Evolutionary conservation across 1,140 invertebrate genomes (phyloP).

Genomic region (Kradibia gibbosae): DNA sequence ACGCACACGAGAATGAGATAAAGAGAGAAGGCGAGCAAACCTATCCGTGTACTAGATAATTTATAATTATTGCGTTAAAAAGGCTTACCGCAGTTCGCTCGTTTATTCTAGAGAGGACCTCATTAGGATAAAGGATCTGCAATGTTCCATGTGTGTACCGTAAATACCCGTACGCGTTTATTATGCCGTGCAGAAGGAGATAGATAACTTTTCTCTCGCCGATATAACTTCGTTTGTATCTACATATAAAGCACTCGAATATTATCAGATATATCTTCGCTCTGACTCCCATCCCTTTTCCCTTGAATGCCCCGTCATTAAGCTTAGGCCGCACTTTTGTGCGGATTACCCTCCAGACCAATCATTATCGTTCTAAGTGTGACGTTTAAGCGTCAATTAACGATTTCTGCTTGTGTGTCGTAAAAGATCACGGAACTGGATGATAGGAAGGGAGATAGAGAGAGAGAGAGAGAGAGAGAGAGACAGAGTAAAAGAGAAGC

Average conservation of each 20-base stretch:
- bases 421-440: background rate
- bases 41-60: conserved; percentile 42
- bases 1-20: conserved; percentile 2
- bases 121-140: conserved; percentile 38
- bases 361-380: background rate
- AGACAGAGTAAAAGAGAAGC: too few relatives aligned
- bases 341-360: background rate
- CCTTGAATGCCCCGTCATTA: background rate
- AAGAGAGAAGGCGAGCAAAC: conserved; percentile 11
- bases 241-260: background rate
- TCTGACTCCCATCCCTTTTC: background rate
- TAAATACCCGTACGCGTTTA: background rate
- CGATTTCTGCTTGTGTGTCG: conserved; percentile 24
- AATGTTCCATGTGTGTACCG: background rate
- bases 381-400: conserved; percentile 41
- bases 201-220: conserved; percentile 1
- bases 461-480: background rate
- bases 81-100: conserved; percentile 26
- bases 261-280: background rate
- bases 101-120: conserved; percentile 22
- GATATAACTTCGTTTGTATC: conserved; percentile 13
- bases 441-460: background rate
- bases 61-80: conserved; percentile 51
- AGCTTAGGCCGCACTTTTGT: background rate
- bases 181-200: background rate